These are phyloP conservation scores for Candoia aspera DNA, from an alignment of 2,113 vertebrate genomes.

Conservation along the genomic window DNA sequence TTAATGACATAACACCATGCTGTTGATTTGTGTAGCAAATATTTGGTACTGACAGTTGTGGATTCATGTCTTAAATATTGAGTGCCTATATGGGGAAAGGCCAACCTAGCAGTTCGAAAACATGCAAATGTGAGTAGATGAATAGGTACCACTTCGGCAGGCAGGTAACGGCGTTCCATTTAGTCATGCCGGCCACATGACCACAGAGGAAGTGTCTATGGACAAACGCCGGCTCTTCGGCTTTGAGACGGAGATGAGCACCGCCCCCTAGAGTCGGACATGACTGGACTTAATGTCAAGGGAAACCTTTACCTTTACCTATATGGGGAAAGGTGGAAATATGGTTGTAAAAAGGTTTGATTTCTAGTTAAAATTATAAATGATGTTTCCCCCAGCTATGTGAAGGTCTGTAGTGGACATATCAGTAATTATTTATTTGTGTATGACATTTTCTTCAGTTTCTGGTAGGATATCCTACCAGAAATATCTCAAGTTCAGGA, in stretches of 20 bases:
- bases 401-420: not conserved
- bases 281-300: no score
- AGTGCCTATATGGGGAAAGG: not conserved
- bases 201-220: no score
- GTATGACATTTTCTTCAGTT: not conserved
- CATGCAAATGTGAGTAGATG: no score
- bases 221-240: no score
- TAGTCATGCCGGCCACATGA: no score
- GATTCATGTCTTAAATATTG: not conserved
- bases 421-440: not conserved
- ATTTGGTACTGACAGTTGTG: not conserved
- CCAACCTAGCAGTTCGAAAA: no score
- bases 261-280: no score
- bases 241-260: no score
- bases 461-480: not conserved
- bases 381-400: not conserved
- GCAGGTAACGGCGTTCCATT: no score
- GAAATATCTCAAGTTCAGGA: not conserved
- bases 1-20: not conserved
- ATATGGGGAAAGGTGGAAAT: not conserved
- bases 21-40: not conserved
- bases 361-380: not conserved
- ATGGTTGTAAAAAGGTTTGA: not conserved
- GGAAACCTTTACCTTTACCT: no score
- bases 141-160: no score